Evolutionary conservation across 1,140 invertebrate species (phyloP).

Genomic region (Microvelia longipes): DNA sequence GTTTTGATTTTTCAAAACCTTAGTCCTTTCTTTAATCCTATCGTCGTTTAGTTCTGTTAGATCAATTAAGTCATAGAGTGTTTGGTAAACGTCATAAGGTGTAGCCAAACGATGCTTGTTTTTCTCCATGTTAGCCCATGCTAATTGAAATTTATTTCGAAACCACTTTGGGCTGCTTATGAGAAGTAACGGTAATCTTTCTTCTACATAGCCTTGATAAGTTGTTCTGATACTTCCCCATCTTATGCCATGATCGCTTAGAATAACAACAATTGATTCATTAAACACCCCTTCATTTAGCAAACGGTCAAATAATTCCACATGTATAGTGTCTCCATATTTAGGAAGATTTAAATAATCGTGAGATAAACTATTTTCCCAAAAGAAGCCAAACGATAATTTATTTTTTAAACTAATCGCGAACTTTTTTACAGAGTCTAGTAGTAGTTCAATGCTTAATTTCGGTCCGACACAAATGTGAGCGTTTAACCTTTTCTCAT

Average conservation of each 20-base stretch:
- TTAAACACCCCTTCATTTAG: constrained; percentile 26
- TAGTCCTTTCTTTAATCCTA: constrained; percentile 20
- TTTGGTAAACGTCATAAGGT: constrained; percentile 47
- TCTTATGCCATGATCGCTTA: constrained; percentile 55
- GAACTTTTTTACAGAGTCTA: constrained; percentile 23
- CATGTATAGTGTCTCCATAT: constrained; percentile 31
- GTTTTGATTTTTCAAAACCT: constrained; percentile 21
- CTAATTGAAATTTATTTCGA: constrained; percentile 32
- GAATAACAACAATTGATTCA: constrained; percentile 41
- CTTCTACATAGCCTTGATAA: constrained; percentile 46
- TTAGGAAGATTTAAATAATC: constrained; percentile 34
- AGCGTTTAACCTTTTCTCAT: constrained; percentile 33
- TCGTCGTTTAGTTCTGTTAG: constrained; percentile 27
- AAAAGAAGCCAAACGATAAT: constrained; percentile 34
- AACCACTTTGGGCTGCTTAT: constrained; percentile 44
- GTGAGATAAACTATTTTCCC: constrained; percentile 36
- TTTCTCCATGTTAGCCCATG: constrained; percentile 33
- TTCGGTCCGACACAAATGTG: constrained; percentile 36
- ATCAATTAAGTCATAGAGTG: constrained; percentile 44
- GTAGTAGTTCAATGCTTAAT: constrained; percentile 23
- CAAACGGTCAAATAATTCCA: constrained; percentile 26
- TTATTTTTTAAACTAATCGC: constrained; percentile 10
- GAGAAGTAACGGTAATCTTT: constrained; percentile 48
- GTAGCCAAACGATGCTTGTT: constrained; percentile 41
- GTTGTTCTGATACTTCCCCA: constrained; percentile 48